These are phyloP conservation scores for Sebastes vulpes DNA, from an alignment of 2,797 vertebrate species.

Conservation along the genomic window DNA sequence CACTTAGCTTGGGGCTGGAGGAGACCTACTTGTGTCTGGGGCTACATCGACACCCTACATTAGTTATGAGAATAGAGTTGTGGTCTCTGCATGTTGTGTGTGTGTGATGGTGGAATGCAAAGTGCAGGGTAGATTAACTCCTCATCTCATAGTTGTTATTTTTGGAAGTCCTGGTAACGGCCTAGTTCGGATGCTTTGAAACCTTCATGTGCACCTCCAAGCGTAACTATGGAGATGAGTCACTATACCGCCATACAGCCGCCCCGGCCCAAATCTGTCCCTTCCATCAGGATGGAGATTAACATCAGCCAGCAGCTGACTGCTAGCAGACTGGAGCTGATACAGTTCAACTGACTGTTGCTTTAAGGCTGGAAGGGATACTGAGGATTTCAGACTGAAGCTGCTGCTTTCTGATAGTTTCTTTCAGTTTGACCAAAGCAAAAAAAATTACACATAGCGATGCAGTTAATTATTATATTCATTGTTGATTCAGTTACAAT, in stretches of 20 bases:
- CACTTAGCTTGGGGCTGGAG: slow-evolving; percentile 25
- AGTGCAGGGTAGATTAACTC: slow-evolving; percentile 42
- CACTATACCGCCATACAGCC: background rate
- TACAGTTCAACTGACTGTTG: background rate
- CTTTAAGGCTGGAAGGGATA: background rate
- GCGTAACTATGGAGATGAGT: slow-evolving; percentile 44
- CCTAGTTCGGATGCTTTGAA: slow-evolving; percentile 31
- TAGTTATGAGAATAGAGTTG: slow-evolving; percentile 41
- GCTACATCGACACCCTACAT: slow-evolving; percentile 35
- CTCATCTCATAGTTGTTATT: slow-evolving; percentile 36
- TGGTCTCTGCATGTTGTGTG: background rate
- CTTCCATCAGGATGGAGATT: slow-evolving; percentile 40
- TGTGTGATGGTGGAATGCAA: slow-evolving; percentile 9
- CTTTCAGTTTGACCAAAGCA: background rate
- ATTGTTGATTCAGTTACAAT: background rate
- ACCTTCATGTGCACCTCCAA: slow-evolving; percentile 28
- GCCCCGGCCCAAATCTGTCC: slow-evolving; percentile 33
- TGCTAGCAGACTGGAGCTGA: slow-evolving; percentile 6
- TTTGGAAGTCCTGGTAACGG: slow-evolving; percentile 35
- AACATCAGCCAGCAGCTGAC: slow-evolving; percentile 22
- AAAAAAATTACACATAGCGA: background rate
- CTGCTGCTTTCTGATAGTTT: background rate
- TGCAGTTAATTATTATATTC: background rate
- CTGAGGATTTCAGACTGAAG: background rate
- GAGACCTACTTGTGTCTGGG: slow-evolving; percentile 56